phyloP scores from a whole-genome alignment of 2,113 vertebrate genomes.

The Paedocypris sp. region DNA sequence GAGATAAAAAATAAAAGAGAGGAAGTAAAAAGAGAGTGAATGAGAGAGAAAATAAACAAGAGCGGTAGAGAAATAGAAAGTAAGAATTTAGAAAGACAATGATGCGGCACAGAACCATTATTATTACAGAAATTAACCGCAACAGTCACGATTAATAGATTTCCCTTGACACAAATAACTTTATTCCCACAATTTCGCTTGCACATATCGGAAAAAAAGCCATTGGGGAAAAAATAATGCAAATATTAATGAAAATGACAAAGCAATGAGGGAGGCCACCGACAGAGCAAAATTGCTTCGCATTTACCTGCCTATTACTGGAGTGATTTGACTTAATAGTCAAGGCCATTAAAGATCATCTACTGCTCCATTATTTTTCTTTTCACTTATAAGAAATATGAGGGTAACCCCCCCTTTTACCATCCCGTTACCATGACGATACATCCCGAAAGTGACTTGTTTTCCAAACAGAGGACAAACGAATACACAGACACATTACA shows the following conservation, averaged over 20 bases:
- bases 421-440: conserved; percentile 29
- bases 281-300: conserved; percentile 18
- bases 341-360: conserved; percentile 23
- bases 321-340: conserved; percentile 28
- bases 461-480: neutral
- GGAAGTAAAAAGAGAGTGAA: too few species aligned
- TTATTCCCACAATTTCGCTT: neutral
- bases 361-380: conserved; percentile 24
- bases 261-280: conserved; percentile 1
- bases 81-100: too few species aligned
- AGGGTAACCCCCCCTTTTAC: neutral
- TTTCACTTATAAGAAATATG: conserved; percentile 14
- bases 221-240: neutral
- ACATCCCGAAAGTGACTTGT: conserved; percentile 7
- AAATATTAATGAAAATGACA: conserved; percentile 21
- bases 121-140: too few species aligned
- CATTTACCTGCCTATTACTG: conserved; percentile 33
- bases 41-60: too few species aligned
- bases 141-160: neutral
- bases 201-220: neutral
- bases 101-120: neutral
- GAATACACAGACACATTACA: neutral
- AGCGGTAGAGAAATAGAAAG: too few species aligned
- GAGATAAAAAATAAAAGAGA: too few species aligned
- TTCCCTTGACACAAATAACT: neutral